These are phyloP conservation scores for Planococcus citri DNA, from an alignment of 1,140 invertebrate genomes.

Conservation along the genomic window DNA sequence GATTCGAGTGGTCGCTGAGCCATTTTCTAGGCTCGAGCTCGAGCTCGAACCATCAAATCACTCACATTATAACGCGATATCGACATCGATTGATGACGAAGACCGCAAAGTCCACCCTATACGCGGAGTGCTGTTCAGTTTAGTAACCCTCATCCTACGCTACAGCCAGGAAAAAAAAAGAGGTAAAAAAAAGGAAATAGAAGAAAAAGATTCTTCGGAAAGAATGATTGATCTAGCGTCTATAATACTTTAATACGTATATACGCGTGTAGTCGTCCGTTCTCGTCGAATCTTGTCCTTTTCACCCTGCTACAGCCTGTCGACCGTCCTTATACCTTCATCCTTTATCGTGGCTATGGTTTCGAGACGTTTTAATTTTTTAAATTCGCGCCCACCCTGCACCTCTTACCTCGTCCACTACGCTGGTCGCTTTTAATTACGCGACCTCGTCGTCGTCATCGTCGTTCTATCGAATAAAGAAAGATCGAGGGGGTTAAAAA, in stretches of 20 bases:
- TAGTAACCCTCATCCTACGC: background rate
- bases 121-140: too few relatives aligned
- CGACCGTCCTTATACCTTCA: too few relatives aligned
- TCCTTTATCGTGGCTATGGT: too few relatives aligned
- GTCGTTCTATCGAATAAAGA: too few relatives aligned
- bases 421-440: background rate
- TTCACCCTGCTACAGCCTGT: too few relatives aligned
- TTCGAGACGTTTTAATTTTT: background rate
- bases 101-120: background rate
- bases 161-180: too few relatives aligned
- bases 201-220: background rate
- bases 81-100: background rate
- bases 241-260: background rate
- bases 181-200: background rate
- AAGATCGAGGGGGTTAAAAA: too few relatives aligned
- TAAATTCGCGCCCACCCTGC: too few relatives aligned
- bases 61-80: background rate
- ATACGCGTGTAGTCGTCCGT: too few relatives aligned
- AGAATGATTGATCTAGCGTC: background rate
- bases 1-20: background rate
- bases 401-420: background rate
- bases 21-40: too few relatives aligned
- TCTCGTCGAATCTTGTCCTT: too few relatives aligned
- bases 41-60: background rate
- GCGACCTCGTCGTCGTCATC: too few relatives aligned